Evolutionary conservation across 2,888 invertebrate genomes (phyloP).

Genomic region (Macaria notata): DNA sequence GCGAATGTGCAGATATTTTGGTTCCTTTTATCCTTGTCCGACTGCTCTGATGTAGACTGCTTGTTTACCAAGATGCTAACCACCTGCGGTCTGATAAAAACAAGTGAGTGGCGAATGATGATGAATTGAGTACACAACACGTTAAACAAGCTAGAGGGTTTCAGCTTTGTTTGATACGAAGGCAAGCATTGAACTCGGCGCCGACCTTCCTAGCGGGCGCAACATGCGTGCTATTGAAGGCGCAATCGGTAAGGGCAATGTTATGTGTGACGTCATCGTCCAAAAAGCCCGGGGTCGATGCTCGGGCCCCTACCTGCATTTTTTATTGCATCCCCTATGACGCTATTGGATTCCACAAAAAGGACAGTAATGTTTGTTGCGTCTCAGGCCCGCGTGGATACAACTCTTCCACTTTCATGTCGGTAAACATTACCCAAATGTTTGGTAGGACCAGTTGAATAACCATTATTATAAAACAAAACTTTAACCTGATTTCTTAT

Average conservation of each 20-base stretch:
- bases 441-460: conserved; percentile 17
- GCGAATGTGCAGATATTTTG: conserved; percentile 51
- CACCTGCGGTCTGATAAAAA: conserved; percentile 19
- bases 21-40: conserved; percentile 45
- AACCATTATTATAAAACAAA: conserved; percentile 11
- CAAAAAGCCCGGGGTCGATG: conserved; percentile 72
- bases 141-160: conserved; percentile 20
- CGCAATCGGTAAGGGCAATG: conserved; percentile 43
- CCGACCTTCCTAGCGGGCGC: conserved; percentile 33
- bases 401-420: conserved; percentile 21
- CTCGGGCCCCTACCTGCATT: conserved; percentile 77
- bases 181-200: conserved; percentile 33
- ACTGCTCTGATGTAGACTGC: conserved; percentile 28
- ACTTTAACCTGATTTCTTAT: conserved; percentile 19
- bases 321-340: conserved; percentile 75
- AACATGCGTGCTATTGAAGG: conserved; percentile 53
- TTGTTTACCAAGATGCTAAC: conserved; percentile 20
- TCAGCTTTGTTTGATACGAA: conserved; percentile 24
- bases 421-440: conserved; percentile 25
- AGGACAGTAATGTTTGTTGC: conserved; percentile 38
- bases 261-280: conserved; percentile 65
- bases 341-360: conserved; percentile 60
- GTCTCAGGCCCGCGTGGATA: conserved; percentile 29
- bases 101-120: conserved; percentile 18
- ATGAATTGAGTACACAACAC: conserved; percentile 17